Evolutionary conservation across 2,113 vertebrate genomes (phyloP), one percentile per base, ranked within the genome.

Genomic region (Sylvietta virens): DNA sequence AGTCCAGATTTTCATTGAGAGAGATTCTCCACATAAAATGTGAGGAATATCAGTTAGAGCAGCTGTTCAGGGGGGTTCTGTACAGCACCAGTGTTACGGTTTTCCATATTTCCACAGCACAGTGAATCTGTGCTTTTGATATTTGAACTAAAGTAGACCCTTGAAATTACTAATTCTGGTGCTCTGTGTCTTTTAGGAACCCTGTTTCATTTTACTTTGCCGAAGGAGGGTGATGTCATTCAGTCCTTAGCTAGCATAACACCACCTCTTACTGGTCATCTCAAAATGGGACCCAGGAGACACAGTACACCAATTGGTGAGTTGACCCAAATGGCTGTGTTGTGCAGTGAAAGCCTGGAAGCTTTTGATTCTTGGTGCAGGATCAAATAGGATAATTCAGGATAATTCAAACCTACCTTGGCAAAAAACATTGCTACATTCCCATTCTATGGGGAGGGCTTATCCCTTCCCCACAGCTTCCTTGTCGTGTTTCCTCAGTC

Each of bases 221-320:
- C 98, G 4, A 99, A 99, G 97, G 99, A 99, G 94, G 98, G 98
- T 17, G 98, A 99, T 65, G 81, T 97, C 94, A 98, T 99, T 71
- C 98, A 98, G 88, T 98, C 99, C 16, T 91, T 98, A 69, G 97
- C 98, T 18, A 98, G 97, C 40, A 74, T 97, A 86, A 99, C 99
- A 1, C 99, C 99, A 21, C 99, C 99, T 78, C 97, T 98, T 37
- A 97, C 98, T 95, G 98, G 94, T 72, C 99, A 98, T 86, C 97
- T 99, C 91, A 99, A 99, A 97, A 98, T 98, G 97, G 98, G 98
- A 20, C 98, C 98, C 57, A 98, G 99, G 92, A 98, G 99, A 92
- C 99, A 99, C 98, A 99, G 99, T 98, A 99, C 99, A 76, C 99
- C 99, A 64, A 99, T 99, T 73, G 99, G 99, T 99, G 96, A 95